Base-by-base conservation (phyloP, 2,113 vertebrate genomes). In the Malaclemys terrapin region DNA sequence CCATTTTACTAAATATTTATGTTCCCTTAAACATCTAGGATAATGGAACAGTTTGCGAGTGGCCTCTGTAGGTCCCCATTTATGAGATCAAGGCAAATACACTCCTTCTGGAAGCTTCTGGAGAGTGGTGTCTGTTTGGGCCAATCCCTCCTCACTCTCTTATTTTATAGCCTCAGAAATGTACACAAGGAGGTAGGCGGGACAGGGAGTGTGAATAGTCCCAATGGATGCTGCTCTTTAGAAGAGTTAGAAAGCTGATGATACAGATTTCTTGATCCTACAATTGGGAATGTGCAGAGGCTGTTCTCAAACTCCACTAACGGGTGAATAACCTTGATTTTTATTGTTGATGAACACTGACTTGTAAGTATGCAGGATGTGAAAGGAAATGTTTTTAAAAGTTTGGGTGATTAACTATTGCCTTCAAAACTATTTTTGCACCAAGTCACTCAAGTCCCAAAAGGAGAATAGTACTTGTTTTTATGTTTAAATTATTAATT, bases 1-100 rank as follows among this genome's bases (percentile, higher is more conserved):
- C 20, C 35, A 80, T 1, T 50, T 54, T 92, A 82, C 22, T 88
- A 82, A 86, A 84, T 92, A 95, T 91, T 95, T 87, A 38, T 95
- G 53, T 89, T 84, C 75, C 27, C 49, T 85, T 89, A 42, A 89
- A 54, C n/a, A 45, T 24, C 0, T 82, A 79, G 1, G 16, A 47
- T 80, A 87, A 80, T n/a, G 54, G 85, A 65, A 54, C 91, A 56
- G 80, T 94, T 57, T 72, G 47, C 17, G 79, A 65, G 91, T 57
- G 53, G 38, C 22, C n/a, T 96, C 75, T 78, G 11, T 76, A 76
- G 3, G 13, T 78, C 22, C 13, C 53, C 25, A 45, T 47, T 42
- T 50, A 2, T 20, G 57, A 59, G 81, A 50, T 47, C 38, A 16
- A 31, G 76, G 82, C 6, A 3, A 35, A 1, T 22, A 38, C 7